phyloP scores from a whole-genome alignment of 2,797 vertebrate species.

The Hipposideros larvatus region DNA sequence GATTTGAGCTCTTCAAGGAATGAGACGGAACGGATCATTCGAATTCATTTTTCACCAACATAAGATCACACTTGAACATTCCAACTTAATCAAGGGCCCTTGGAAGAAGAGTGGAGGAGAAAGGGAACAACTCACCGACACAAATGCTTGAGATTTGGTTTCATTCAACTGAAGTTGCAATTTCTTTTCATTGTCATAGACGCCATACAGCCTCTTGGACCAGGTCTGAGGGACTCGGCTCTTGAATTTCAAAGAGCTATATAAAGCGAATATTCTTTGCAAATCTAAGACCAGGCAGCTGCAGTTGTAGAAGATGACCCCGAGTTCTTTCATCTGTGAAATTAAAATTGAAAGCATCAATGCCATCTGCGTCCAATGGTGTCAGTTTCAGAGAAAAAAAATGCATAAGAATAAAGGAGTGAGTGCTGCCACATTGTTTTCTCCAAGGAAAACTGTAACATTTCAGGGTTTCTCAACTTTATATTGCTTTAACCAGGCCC shows the following conservation, averaged over 20 bases:
- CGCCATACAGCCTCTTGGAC: slow-evolving; percentile 95
- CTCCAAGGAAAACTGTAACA: not conserved
- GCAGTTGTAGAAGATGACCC: slow-evolving; percentile 95
- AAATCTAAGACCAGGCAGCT: slow-evolving; percentile 97
- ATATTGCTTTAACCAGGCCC: not conserved
- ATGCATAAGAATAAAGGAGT: not conserved
- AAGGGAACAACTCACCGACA: slow-evolving; percentile 92
- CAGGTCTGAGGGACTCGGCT: slow-evolving; percentile 90
- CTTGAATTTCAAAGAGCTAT: slow-evolving; percentile 90
- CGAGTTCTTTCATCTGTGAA: slow-evolving; percentile 97
- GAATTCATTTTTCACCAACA: not conserved
- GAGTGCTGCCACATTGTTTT: not conserved
- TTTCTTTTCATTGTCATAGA: slow-evolving; percentile 92
- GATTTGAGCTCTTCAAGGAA: not conserved
- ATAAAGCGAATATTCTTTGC: slow-evolving; percentile 92
- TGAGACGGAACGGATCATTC: not conserved
- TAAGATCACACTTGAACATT: not conserved
- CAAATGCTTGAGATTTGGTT: slow-evolving; percentile 93
- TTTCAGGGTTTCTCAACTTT: not conserved
- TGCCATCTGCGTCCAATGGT: not conserved
- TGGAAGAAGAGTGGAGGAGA: not conserved
- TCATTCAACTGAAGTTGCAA: slow-evolving; percentile 91
- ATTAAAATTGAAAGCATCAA: slow-evolving; percentile 79
- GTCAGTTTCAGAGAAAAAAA: slow-evolving; percentile 24
- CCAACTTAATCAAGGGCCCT: not conserved